phyloP scores from a whole-genome alignment of 35 echinoderm and acorn worm species.

The Antedon bifida region DNA sequence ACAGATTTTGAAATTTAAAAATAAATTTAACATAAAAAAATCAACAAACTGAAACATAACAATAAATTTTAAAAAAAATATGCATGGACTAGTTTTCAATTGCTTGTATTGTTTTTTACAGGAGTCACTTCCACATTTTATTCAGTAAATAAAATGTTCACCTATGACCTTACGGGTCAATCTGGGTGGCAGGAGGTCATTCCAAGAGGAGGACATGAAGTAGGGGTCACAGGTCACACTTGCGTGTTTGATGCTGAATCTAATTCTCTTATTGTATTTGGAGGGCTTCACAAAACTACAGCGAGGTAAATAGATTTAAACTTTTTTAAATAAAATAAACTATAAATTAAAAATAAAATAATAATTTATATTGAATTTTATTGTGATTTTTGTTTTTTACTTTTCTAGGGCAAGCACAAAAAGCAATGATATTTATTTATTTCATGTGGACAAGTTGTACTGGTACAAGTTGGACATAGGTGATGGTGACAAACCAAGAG shows the following conservation, averaged over 20 bases:
- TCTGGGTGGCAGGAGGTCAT: slow-evolving; percentile 50
- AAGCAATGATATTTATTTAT: slow-evolving; percentile 37
- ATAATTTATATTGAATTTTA: too few relatives aligned
- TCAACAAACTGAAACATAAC: too few relatives aligned
- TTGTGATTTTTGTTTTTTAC: too few relatives aligned
- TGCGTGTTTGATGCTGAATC: slow-evolving; percentile 55
- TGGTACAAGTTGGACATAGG: slow-evolving; percentile 34
- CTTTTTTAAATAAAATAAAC: background rate
- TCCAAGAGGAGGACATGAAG: slow-evolving; percentile 36
- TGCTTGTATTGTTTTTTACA: too few relatives aligned
- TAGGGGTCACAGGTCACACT: slow-evolving; percentile 51
- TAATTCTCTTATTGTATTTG: slow-evolving; percentile 55
- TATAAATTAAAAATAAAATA: background rate
- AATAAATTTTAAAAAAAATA: too few relatives aligned
- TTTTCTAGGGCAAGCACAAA: too few relatives aligned
- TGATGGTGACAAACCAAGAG: background rate
- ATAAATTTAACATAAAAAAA: background rate
- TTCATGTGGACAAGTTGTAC: slow-evolving; percentile 55
- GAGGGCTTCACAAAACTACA: slow-evolving; percentile 27
- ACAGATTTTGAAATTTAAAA: background rate
- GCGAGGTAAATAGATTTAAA: slow-evolving; percentile 19
- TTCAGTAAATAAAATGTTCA: slow-evolving; percentile 25
- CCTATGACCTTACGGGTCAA: slow-evolving; percentile 31
- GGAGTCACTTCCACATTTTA: background rate
- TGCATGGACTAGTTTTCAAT: too few relatives aligned